Conservation (phyloP, 2,797 vertebrate genomes). For the Gadopsis marmoratus region DNA sequence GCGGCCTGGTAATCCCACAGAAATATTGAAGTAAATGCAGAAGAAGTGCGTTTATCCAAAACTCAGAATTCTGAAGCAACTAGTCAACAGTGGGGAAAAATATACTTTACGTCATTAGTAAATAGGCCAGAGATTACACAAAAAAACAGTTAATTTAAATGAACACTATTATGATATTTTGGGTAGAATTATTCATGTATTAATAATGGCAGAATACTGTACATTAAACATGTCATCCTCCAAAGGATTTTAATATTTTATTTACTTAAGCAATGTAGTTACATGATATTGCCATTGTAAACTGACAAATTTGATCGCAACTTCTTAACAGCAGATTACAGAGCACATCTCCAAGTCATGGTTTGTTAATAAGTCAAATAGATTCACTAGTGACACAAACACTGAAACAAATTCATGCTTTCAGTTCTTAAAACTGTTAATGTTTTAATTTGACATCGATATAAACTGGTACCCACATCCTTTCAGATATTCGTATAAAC, state of each 20-base stretch:
- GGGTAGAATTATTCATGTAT: background rate
- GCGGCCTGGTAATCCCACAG: slow-evolving; percentile 9
- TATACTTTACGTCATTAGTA: background rate
- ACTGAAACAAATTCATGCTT: background rate
- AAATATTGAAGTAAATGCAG: slow-evolving; percentile 27
- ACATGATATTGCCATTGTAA: background rate
- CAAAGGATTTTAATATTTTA: background rate
- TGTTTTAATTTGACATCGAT: background rate
- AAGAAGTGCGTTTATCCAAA: slow-evolving; percentile 3
- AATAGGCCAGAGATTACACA: background rate
- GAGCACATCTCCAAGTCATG: background rate
- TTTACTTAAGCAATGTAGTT: background rate
- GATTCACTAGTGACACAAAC: background rate
- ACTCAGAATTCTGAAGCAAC: background rate
- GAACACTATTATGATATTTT: background rate
- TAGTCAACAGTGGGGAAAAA: slow-evolving; percentile 2
- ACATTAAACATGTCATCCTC: background rate
- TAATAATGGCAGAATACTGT: background rate
- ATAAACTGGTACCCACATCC: background rate
- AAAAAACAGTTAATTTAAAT: background rate
- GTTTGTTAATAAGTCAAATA: background rate
- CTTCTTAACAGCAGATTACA: background rate
- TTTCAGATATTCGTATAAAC: background rate
- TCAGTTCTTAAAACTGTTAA: background rate
- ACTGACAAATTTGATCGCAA: background rate